A percentile compares a stretch with the other conserved stretches of the same genome.
Conservation (phyloP, 2,113 vertebrate species). For the Suricata suricatta region DNA sequence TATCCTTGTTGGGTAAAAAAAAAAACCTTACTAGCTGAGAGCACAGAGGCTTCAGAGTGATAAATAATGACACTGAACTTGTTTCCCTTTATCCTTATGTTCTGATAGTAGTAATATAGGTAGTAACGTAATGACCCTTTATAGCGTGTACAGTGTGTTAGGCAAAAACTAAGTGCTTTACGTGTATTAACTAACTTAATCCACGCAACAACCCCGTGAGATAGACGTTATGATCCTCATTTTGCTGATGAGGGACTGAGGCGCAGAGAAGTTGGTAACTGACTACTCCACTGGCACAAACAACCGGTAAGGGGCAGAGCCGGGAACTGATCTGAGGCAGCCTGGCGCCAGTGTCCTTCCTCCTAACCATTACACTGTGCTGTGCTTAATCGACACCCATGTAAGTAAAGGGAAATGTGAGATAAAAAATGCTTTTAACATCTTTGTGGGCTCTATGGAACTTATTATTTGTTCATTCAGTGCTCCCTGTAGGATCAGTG, state of each 20-base stretch:
- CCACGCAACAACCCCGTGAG: neutral
- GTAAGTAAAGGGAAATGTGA: conserved; percentile 49
- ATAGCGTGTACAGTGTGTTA: neutral
- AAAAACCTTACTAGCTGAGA: neutral
- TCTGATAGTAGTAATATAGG: neutral
- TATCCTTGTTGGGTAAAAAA: conserved; percentile 7
- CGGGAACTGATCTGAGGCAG: conserved; percentile 62
- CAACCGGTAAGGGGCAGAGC: conserved; percentile 4
- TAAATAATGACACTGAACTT: conserved; percentile 1
- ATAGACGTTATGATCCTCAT: conserved; percentile 17
- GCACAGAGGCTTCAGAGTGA: neutral
- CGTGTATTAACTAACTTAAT: conserved; percentile 30
- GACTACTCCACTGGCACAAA: neutral
- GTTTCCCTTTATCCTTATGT: neutral
- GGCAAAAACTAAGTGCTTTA: neutral
- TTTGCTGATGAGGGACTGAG: conserved; percentile 39
- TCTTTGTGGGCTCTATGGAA: conserved; percentile 46
- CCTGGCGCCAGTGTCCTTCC: conserved; percentile 50
- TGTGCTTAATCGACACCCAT: conserved; percentile 58
- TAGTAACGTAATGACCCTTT: neutral
- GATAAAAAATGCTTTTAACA: conserved; percentile 27
- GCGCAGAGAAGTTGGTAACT: conserved; percentile 28
- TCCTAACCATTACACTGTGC: conserved; percentile 52
- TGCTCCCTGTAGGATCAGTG: conserved; percentile 57
- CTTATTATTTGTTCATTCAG: conserved; percentile 60